Percentiles rank a stretch among this genome's conserved stretches.
Evolutionary conservation across 2,888 invertebrate species (phyloP).

Genomic region (Cybosia mesomella): DNA sequence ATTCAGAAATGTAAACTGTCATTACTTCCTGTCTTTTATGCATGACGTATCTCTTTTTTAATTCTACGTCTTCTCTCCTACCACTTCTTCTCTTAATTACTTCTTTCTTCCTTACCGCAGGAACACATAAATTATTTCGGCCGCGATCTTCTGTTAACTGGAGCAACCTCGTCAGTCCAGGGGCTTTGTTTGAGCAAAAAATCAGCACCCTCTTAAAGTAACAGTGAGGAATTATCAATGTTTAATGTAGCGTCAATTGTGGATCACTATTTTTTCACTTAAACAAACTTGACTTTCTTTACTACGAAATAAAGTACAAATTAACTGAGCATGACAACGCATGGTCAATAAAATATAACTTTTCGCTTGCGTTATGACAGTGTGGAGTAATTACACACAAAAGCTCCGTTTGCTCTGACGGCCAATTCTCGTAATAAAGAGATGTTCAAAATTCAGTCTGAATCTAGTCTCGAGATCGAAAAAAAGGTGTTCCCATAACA

Average conservation of each 20-base stretch:
- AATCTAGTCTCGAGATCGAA: too few species aligned
- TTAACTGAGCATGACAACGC: too few species aligned
- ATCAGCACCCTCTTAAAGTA: background rate
- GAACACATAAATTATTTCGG: background rate
- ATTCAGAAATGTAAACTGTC: background rate
- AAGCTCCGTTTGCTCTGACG: too few species aligned
- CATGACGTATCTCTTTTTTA: background rate
- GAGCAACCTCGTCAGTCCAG: background rate
- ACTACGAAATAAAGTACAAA: background rate
- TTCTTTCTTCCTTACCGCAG: conserved; percentile 4
- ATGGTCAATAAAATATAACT: too few species aligned
- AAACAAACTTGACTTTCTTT: background rate
- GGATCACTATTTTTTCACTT: too few species aligned
- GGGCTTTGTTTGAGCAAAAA: background rate
- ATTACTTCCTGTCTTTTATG: background rate
- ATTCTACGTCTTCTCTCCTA: background rate
- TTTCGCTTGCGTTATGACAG: too few species aligned
- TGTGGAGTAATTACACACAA: too few species aligned
- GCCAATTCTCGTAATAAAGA: too few species aligned
- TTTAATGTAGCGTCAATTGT: background rate
- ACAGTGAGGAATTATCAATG: background rate
- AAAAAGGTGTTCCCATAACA: too few species aligned
- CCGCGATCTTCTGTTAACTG: background rate
- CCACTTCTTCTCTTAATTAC: background rate
- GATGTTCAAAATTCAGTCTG: too few species aligned